Percentiles rank a stretch among this genome's conserved stretches.
Evolutionary conservation across 2,113 vertebrate species (phyloP).

Genomic region (Sterrhoptilus dennistouni): DNA sequence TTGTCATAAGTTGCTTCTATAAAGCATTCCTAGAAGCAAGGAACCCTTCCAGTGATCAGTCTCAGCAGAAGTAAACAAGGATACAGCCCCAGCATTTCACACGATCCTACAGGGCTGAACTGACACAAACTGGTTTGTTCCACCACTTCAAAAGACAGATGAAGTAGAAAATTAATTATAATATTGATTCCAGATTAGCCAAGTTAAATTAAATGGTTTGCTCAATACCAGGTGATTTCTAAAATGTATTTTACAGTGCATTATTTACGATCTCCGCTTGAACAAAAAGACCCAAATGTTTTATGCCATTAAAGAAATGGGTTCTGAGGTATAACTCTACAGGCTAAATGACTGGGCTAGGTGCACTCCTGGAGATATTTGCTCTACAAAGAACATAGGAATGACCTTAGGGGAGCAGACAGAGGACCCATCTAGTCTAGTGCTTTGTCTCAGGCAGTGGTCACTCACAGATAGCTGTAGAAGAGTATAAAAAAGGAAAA

Average conservation of each 20-base stretch:
- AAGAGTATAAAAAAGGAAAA: neutral
- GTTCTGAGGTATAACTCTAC: neutral
- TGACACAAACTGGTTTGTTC: neutral
- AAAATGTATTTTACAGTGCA: neutral
- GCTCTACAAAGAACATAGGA: neutral
- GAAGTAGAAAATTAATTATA: constrained; percentile 18
- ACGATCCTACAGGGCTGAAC: neutral
- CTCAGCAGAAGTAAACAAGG: neutral
- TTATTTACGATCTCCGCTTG: neutral
- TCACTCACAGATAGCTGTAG: neutral
- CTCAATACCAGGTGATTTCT: neutral
- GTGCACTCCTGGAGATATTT: neutral
- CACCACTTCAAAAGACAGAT: neutral
- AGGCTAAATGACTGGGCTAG: neutral
- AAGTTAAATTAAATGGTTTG: neutral
- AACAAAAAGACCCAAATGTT: neutral
- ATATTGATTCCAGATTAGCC: constrained; percentile 11
- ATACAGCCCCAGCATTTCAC: neutral
- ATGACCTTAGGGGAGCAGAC: neutral
- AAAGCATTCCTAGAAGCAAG: neutral
- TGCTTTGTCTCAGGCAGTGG: neutral
- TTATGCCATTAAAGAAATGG: neutral
- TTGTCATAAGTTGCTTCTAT: neutral
- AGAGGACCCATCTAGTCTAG: neutral
- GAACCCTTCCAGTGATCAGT: neutral